phyloP scores from a whole-genome alignment of 2,797 vertebrate genomes.

The Cyclopterus lumpus region DNA sequence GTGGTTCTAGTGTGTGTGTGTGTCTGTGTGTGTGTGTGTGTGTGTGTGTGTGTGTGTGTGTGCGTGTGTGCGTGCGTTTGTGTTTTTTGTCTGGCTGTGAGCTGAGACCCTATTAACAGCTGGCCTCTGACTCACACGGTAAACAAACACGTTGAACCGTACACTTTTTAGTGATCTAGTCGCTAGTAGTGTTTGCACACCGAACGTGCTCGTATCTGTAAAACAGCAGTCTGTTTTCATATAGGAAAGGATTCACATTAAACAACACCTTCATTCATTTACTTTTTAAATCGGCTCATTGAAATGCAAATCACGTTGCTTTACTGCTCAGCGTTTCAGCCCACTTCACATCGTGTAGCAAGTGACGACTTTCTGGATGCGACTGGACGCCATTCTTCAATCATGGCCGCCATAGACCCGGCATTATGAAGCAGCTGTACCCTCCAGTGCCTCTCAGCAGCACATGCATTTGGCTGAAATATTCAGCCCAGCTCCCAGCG shows the following conservation, averaged over 20 bases:
- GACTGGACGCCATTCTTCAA: slow-evolving; percentile 57
- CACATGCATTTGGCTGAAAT: slow-evolving; percentile 80
- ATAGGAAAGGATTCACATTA: slow-evolving; percentile 42
- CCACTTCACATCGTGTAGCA: slow-evolving; percentile 18
- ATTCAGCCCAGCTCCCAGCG: slow-evolving; percentile 79
- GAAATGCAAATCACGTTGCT: slow-evolving; percentile 47
- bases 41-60: slow-evolving; percentile 42
- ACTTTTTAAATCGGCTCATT: slow-evolving; percentile 24
- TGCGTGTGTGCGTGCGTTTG: slow-evolving; percentile 35
- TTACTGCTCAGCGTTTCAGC: slow-evolving; percentile 44
- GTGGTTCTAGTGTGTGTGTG: slow-evolving; percentile 59
- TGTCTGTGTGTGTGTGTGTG: slow-evolving; percentile 34
- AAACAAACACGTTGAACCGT: slow-evolving; percentile 76
- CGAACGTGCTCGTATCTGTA: slow-evolving; percentile 29
- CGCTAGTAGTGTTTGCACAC: slow-evolving; percentile 51
- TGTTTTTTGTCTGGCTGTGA: slow-evolving; percentile 57
- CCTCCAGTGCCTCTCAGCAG: slow-evolving; percentile 75
- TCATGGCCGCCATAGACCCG: slow-evolving; percentile 59
- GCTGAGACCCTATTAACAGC: slow-evolving; percentile 75
- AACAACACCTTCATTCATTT: slow-evolving; percentile 24
- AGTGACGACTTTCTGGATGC: slow-evolving; percentile 40
- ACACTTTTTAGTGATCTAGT: slow-evolving; percentile 58
- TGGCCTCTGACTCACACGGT: slow-evolving; percentile 76
- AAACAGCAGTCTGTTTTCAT: slow-evolving; percentile 46
- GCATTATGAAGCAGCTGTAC: slow-evolving; percentile 72